Evolutionary conservation across 2,888 invertebrate species (phyloP).

Genomic region (Hypomecis atomaria): DNA sequence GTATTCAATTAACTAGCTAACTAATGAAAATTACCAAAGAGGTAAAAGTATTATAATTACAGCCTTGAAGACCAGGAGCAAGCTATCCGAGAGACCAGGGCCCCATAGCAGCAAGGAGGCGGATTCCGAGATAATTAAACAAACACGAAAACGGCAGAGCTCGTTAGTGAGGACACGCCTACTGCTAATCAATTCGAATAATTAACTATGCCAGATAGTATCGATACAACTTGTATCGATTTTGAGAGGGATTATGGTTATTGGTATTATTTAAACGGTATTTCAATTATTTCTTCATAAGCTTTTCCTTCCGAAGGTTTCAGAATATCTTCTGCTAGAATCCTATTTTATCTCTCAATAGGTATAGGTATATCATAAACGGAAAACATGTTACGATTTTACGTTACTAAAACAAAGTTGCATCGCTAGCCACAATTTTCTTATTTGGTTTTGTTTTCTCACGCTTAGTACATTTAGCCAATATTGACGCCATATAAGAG

Average conservation of each 20-base stretch:
- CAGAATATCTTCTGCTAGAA: too few relatives aligned
- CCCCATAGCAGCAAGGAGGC: slow-evolving; percentile 52
- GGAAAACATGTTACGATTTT: too few relatives aligned
- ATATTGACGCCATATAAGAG: not conserved
- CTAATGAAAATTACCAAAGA: slow-evolving; percentile 14
- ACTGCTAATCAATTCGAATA: slow-evolving; percentile 73
- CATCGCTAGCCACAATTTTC: not conserved
- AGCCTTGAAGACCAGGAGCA: slow-evolving; percentile 59
- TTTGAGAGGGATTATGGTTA: slow-evolving; percentile 55
- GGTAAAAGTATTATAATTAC: slow-evolving; percentile 15
- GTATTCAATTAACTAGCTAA: slow-evolving; percentile 3
- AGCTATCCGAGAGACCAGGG: slow-evolving; percentile 42
- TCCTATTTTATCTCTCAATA: too few relatives aligned
- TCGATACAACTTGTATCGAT: slow-evolving; percentile 53
- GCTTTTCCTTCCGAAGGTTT: not conserved
- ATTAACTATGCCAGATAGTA: slow-evolving; percentile 53
- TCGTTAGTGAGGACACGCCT: slow-evolving; percentile 70
- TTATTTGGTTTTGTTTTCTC: not conserved
- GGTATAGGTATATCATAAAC: too few relatives aligned
- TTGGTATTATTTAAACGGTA: not conserved
- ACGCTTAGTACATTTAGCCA: not conserved
- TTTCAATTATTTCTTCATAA: not conserved
- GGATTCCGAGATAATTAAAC: slow-evolving; percentile 70
- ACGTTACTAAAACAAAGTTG: not conserved
- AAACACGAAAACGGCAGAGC: slow-evolving; percentile 71